Evolutionary conservation across 92 coral and sea anemone genomes (phyloP).

Genomic region (Paragorgia papillata): DNA sequence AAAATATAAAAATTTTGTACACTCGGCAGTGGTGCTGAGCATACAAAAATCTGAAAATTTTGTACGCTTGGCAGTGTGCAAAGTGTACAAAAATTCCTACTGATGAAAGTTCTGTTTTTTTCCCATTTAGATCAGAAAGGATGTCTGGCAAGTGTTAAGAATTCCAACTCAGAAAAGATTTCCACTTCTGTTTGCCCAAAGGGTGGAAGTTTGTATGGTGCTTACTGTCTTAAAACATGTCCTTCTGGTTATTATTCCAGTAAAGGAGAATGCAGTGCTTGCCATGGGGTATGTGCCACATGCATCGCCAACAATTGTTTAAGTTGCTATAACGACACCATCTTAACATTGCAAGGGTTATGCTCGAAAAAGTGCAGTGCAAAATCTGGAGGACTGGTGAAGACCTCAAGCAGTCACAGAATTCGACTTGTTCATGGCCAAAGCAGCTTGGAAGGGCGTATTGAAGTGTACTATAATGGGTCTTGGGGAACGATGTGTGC

Average conservation of each 20-base stretch:
- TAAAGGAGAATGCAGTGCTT: neutral
- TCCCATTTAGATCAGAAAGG: no score
- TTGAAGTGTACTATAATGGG: conserved; percentile 70
- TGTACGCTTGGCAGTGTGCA: no score
- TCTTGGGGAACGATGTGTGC: conserved; percentile 95
- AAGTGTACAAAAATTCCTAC: no score
- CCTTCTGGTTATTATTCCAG: conserved; percentile 7
- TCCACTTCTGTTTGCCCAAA: neutral
- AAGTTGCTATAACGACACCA: neutral
- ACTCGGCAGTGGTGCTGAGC: no score
- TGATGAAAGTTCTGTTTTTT: neutral
- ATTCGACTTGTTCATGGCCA: conserved; percentile 18
- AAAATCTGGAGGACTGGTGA: neutral
- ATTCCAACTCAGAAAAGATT: no score
- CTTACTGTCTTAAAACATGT: conserved; percentile 12
- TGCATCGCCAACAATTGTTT: neutral
- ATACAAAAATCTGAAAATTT: no score
- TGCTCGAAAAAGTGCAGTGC: neutral
- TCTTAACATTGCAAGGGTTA: neutral
- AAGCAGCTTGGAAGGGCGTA: conserved; percentile 65
- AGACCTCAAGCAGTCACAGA: conserved; percentile 19
- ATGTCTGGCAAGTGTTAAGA: no score
- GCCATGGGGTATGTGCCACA: neutral
- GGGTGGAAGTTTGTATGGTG: neutral
- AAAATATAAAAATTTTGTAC: no score